Conservation (phyloP, 2,888 invertebrate genomes). For the Silvanus unidentatus region DNA sequence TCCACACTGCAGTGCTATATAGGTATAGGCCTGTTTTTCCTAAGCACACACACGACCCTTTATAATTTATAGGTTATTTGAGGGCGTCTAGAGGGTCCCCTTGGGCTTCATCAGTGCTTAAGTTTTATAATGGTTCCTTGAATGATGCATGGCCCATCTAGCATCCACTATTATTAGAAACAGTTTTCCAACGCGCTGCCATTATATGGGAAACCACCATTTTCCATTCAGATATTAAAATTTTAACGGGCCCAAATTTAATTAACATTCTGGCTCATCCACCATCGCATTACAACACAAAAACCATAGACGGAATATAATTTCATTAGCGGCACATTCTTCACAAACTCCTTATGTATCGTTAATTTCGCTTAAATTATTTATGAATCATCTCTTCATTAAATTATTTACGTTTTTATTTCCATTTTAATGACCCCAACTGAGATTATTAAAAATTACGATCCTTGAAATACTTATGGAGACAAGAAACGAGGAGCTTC, state of each 20-base stretch:
- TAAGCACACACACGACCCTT: conserved; percentile 17
- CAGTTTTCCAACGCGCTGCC: background rate
- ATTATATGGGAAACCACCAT: conserved; percentile 20
- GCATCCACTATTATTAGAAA: conserved; percentile 12
- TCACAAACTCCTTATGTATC: conserved; percentile 6
- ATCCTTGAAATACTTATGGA: too few relatives aligned
- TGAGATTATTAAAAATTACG: too few relatives aligned
- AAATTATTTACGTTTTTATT: too few relatives aligned
- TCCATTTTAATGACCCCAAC: too few relatives aligned
- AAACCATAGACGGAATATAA: conserved; percentile 22
- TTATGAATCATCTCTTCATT: too few relatives aligned
- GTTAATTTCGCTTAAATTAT: too few relatives aligned
- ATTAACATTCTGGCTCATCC: conserved; percentile 18
- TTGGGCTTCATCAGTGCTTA: conserved; percentile 33
- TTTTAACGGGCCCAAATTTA: conserved; percentile 28
- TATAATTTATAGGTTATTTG: conserved; percentile 34
- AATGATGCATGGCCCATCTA: conserved; percentile 31
- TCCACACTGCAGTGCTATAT: background rate
- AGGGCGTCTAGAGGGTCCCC: conserved; percentile 26
- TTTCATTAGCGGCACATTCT: conserved; percentile 33
- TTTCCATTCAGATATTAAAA: conserved; percentile 35
- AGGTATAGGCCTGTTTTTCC: too few relatives aligned
- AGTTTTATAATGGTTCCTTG: conserved; percentile 36
- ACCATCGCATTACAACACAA: conserved; percentile 15
- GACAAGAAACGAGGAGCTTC: too few relatives aligned